Percentiles rank a stretch among this genome's conserved stretches.
Evolutionary conservation across 2,113 vertebrate species (phyloP).

Genomic region (Megalops atlanticus): DNA sequence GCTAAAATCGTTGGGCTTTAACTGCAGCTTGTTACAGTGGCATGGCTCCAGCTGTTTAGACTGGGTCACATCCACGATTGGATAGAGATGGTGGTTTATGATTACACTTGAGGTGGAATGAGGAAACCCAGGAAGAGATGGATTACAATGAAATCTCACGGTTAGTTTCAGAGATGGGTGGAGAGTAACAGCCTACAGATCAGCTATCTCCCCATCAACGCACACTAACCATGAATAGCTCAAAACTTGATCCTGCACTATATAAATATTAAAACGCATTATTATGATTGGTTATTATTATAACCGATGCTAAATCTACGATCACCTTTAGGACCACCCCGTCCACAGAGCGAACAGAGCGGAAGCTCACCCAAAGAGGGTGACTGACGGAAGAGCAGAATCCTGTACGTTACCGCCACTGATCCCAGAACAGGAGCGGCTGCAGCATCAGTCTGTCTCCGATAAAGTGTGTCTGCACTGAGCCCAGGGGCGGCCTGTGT

Average conservation of each 20-base stretch:
- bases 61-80: background rate
- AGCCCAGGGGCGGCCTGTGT: slow-evolving; percentile 33
- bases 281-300: too few relatives aligned
- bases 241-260: background rate
- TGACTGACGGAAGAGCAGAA: too few relatives aligned
- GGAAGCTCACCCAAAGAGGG: too few relatives aligned
- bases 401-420: too few relatives aligned
- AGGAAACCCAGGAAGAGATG: background rate
- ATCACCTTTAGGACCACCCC: too few relatives aligned
- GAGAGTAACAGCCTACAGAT: background rate
- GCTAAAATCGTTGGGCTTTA: background rate
- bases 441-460: background rate
- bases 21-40: background rate
- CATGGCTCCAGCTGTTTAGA: too few relatives aligned
- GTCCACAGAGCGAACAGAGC: too few relatives aligned
- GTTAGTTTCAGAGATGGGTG: background rate
- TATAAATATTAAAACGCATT: too few relatives aligned
- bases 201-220: background rate
- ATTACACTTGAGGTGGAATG: too few relatives aligned
- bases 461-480: background rate
- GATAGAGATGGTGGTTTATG: background rate
- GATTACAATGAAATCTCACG: too few relatives aligned
- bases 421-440: too few relatives aligned
- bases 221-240: background rate
- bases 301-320: too few relatives aligned